Conservation (phyloP, 1,140 invertebrate species). For the Eriosoma lanigerum region DNA sequence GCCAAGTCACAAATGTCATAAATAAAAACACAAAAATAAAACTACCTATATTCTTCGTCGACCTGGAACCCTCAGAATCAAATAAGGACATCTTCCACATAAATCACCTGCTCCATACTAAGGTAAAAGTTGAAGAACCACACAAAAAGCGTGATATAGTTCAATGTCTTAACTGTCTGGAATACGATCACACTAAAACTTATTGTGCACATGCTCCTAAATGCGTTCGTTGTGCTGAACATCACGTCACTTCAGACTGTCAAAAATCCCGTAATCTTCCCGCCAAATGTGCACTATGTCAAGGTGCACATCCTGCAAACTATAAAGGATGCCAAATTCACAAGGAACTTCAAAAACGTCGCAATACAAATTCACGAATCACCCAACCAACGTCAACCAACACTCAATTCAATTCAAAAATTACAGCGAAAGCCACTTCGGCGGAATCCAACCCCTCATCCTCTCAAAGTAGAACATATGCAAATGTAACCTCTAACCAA, state of each 20-base stretch:
- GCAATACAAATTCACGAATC: too few relatives aligned
- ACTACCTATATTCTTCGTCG: too few relatives aligned
- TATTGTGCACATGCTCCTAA: background rate
- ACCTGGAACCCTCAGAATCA: too few relatives aligned
- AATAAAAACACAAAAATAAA: too few relatives aligned
- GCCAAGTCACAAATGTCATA: background rate
- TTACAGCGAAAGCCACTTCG: too few relatives aligned
- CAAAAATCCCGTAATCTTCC: constrained; percentile 4
- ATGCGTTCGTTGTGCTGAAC: constrained; percentile 18
- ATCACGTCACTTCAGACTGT: background rate
- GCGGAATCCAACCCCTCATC: too few relatives aligned
- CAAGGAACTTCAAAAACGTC: background rate
- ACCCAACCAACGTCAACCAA: too few relatives aligned
- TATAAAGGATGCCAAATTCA: too few relatives aligned
- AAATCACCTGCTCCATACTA: background rate
- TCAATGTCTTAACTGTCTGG: background rate
- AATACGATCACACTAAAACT: background rate
- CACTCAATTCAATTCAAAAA: too few relatives aligned
- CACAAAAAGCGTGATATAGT: background rate
- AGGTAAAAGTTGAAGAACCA: too few relatives aligned
- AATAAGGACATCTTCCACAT: background rate
- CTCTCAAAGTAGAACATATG: too few relatives aligned
- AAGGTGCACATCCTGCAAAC: constrained; percentile 11
- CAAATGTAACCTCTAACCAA: too few relatives aligned
- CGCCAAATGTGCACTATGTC: background rate